Conservation (phyloP, 2,888 invertebrate genomes). For the Oxycera nigricornis region DNA sequence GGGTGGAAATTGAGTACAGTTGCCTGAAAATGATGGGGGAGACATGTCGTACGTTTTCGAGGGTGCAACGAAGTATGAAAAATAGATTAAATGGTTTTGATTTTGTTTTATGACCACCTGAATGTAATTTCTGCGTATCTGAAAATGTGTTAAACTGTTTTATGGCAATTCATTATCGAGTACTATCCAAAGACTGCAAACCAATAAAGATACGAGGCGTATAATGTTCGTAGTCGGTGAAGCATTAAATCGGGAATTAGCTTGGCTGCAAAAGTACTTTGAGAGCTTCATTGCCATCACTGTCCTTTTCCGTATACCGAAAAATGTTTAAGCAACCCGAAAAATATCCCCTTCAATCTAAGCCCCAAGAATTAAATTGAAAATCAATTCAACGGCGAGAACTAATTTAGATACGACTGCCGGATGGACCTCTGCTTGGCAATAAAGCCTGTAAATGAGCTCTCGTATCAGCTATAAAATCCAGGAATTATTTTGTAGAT, state of each 20-base stretch:
- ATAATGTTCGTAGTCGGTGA: too few relatives aligned
- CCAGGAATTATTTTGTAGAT: slow-evolving; percentile 41
- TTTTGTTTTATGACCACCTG: slow-evolving; percentile 21
- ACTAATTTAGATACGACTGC: slow-evolving; percentile 42
- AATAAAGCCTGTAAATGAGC: slow-evolving; percentile 40
- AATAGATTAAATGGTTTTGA: neutral
- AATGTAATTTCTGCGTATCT: slow-evolving; percentile 20
- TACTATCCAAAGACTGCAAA: neutral
- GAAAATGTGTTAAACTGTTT: slow-evolving; percentile 1
- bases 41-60: too few relatives aligned
- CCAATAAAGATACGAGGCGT: too few relatives aligned
- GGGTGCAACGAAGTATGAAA: too few relatives aligned
- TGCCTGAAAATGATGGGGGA: too few relatives aligned
- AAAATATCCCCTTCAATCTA: neutral
- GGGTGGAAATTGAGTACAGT: too few relatives aligned
- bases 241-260: neutral
- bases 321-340: too few relatives aligned
- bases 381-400: slow-evolving; percentile 42
- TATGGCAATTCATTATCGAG: slow-evolving; percentile 3
- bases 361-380: slow-evolving; percentile 40
- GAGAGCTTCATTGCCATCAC: neutral
- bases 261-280: neutral
- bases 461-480: slow-evolving; percentile 45
- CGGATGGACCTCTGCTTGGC: slow-evolving; percentile 10
- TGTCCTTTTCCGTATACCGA: too few relatives aligned